A percentile compares a stretch with the other conserved stretches of the same genome.
These are phyloP conservation scores for Drepana arcuata DNA, from an alignment of 1,140 invertebrate species.

Conservation along the genomic window DNA sequence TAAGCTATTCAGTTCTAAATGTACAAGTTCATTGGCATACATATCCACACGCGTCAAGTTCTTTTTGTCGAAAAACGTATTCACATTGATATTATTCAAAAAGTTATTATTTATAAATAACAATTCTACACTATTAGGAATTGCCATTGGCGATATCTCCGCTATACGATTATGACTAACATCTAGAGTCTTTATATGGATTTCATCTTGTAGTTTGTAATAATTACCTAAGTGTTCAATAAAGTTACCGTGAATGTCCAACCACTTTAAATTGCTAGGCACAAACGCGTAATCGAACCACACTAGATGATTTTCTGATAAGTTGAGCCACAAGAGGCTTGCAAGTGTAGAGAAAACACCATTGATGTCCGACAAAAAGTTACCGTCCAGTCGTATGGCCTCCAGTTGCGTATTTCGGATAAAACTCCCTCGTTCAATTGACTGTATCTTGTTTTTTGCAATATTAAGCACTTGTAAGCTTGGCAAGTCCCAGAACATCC, in stretches of 20 bases:
- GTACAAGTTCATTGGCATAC: conserved; percentile 88
- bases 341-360: conserved; percentile 87
- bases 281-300: conserved; percentile 94
- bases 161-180: conserved; percentile 90
- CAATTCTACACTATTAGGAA: conserved; percentile 91
- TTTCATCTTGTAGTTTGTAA: conserved; percentile 86
- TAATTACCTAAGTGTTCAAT: conserved; percentile 90
- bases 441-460: conserved; percentile 89
- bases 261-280: conserved; percentile 89
- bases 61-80: conserved; percentile 88
- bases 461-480: conserved; percentile 89
- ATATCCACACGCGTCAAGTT: conserved; percentile 90
- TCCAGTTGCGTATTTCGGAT: conserved; percentile 84
- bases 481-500: conserved; percentile 88
- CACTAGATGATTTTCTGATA: conserved; percentile 92
- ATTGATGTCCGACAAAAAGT: conserved; percentile 89
- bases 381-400: conserved; percentile 88
- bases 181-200: conserved; percentile 86
- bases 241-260: conserved; percentile 91
- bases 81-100: conserved; percentile 83
- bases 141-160: conserved; percentile 83
- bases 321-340: conserved; percentile 87
- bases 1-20: conserved; percentile 85
- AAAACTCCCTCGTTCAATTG: conserved; percentile 86
- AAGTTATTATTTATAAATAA: conserved; percentile 93